Conservation (phyloP, 2,113 vertebrate species). For the Ailurus styani region DNA sequence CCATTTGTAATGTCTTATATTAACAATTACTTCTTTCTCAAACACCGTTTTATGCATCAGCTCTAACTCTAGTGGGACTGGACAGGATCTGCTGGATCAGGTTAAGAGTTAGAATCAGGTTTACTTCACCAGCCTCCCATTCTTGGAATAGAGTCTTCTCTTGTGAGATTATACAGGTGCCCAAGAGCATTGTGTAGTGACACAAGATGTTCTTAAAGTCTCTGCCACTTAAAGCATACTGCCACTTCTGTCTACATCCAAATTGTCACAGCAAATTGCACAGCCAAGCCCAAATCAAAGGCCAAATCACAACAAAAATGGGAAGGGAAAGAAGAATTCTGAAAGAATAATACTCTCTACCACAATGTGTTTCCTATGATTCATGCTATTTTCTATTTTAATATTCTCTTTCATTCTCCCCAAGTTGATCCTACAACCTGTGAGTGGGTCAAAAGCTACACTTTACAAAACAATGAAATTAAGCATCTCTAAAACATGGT, state of each 20-base stretch:
- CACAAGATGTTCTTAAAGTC: neutral
- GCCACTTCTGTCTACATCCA: too few relatives aligned
- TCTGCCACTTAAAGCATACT: neutral
- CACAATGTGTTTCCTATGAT: neutral
- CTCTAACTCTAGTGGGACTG: neutral
- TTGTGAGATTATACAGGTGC: neutral
- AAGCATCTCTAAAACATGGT: neutral
- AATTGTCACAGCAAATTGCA: neutral
- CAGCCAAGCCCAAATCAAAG: neutral
- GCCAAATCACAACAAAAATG: neutral
- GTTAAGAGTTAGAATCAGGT: neutral
- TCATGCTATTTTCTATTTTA: neutral
- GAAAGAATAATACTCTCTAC: neutral
- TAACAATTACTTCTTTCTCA: neutral
- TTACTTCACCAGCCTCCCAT: neutral
- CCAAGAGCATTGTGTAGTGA: neutral
- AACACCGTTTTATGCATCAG: neutral
- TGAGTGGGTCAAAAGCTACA: neutral
- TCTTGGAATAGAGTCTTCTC: neutral
- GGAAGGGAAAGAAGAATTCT: neutral
- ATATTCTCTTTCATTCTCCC: neutral
- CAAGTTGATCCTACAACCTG: neutral
- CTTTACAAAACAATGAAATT: neutral
- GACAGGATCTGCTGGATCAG: neutral
- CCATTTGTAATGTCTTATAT: neutral